These are phyloP conservation scores for Monochamus saltuarius DNA, from an alignment of 1,140 invertebrate species.

Conservation along the genomic window DNA sequence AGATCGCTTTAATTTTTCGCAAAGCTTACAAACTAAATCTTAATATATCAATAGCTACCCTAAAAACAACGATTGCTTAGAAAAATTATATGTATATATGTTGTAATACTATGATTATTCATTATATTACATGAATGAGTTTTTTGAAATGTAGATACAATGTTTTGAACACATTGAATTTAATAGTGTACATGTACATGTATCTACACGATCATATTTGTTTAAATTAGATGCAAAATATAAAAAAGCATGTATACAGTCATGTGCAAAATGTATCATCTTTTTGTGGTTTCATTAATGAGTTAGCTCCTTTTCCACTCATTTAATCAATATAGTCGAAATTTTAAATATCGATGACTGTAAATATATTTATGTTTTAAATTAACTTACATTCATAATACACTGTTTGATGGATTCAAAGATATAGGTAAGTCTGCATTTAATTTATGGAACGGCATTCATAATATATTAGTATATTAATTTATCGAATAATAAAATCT, in stretches of 20 bases:
- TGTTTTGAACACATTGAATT: constrained; percentile 38
- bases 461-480: no score
- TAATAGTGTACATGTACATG: constrained; percentile 39
- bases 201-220: constrained; percentile 37
- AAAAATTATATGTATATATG: constrained; percentile 54
- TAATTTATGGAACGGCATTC: background rate
- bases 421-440: constrained; percentile 19
- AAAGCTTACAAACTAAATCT: constrained; percentile 53
- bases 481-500: no score
- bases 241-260: constrained; percentile 48
- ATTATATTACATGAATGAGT: constrained; percentile 50
- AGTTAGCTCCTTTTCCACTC: constrained; percentile 24
- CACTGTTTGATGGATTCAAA: constrained; percentile 17
- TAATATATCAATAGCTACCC: constrained; percentile 52
- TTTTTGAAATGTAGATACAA: constrained; percentile 46
- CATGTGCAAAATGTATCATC: constrained; percentile 38
- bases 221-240: constrained; percentile 44
- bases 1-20: constrained; percentile 51
- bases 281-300: constrained; percentile 20
- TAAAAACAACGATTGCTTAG: constrained; percentile 54
- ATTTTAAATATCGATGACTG: constrained; percentile 7
- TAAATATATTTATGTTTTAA: background rate
- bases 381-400: constrained; percentile 7
- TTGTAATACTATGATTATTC: constrained; percentile 50
- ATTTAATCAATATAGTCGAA: constrained; percentile 15